Evolutionary conservation across 2,888 invertebrate genomes (phyloP).

Genomic region (Drosophila meridionalis): DNA sequence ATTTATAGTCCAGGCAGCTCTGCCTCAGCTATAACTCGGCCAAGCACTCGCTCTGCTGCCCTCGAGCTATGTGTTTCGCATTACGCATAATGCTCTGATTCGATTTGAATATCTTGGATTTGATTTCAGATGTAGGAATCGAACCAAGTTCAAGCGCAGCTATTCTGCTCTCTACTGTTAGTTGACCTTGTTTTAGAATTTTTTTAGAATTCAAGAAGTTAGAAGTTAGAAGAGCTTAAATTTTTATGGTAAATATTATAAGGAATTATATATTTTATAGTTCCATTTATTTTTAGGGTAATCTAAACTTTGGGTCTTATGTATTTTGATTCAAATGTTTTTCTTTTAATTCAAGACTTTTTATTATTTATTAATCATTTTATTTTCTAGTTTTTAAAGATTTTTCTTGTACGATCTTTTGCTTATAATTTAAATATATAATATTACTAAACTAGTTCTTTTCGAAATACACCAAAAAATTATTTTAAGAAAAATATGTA

Average conservation of each 20-base stretch:
- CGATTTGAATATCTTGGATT: not conserved
- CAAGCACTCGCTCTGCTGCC: slow-evolving; percentile 34
- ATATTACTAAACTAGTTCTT: too few relatives aligned
- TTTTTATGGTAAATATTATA: not conserved
- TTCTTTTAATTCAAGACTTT: too few relatives aligned
- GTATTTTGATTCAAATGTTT: too few relatives aligned
- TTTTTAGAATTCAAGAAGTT: not conserved
- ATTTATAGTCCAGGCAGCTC: slow-evolving; percentile 52
- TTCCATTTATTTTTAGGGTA: too few relatives aligned
- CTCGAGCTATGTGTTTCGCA: slow-evolving; percentile 12
- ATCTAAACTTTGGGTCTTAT: too few relatives aligned
- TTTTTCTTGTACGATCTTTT: too few relatives aligned
- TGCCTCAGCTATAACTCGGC: slow-evolving; percentile 30
- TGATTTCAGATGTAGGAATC: not conserved
- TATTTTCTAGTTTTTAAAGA: too few relatives aligned
- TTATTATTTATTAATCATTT: too few relatives aligned
- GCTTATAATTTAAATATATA: too few relatives aligned
- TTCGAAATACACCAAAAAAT: too few relatives aligned
- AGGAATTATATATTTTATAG: too few relatives aligned
- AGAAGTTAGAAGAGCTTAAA: not conserved
- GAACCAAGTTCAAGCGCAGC: not conserved
- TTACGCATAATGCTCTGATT: slow-evolving; percentile 6
- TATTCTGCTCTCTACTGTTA: not conserved
- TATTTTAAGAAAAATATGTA: too few relatives aligned
- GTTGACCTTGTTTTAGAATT: not conserved